These are phyloP conservation scores for Dallia pectoralis DNA, from an alignment of 2,797 vertebrate species.

Conservation along the genomic window DNA sequence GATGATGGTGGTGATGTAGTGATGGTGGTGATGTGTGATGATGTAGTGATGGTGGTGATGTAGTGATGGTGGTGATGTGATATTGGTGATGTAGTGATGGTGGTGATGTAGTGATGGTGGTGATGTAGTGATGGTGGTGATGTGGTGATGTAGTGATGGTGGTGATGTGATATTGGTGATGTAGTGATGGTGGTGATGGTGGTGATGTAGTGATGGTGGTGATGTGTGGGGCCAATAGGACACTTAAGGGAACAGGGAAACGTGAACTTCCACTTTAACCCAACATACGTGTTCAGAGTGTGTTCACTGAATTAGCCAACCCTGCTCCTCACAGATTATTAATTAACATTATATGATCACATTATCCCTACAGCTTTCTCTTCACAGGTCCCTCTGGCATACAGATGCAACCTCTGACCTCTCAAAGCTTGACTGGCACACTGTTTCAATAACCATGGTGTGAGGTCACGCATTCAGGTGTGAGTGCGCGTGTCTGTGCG, in stretches of 20 bases:
- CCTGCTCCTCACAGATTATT: constrained; percentile 48
- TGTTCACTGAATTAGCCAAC: constrained; percentile 56
- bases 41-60: constrained; percentile 1
- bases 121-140: background rate
- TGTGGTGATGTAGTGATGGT: background rate
- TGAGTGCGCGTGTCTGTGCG: constrained; percentile 35
- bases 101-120: background rate
- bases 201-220: constrained; percentile 28
- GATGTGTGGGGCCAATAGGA: constrained; percentile 8
- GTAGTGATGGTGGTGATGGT: constrained; percentile 2
- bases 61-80: constrained; percentile 17
- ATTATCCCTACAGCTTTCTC: constrained; percentile 29
- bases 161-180: constrained; percentile 11
- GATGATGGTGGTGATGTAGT: no score
- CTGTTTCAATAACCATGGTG: constrained; percentile 64
- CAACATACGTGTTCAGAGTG: constrained; percentile 48
- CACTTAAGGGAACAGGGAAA: constrained; percentile 26
- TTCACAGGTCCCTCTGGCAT: constrained; percentile 56
- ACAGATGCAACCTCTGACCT: constrained; percentile 68
- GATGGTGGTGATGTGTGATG: constrained; percentile 16
- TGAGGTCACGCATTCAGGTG: constrained; percentile 56
- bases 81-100: constrained; percentile 15
- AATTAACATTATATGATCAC: constrained; percentile 59
- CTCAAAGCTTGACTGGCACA: constrained; percentile 51
- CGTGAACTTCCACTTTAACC: background rate